These are phyloP conservation scores for Amphiprion clarkii DNA, from an alignment of 2,797 vertebrate genomes.

Conservation along the genomic window DNA sequence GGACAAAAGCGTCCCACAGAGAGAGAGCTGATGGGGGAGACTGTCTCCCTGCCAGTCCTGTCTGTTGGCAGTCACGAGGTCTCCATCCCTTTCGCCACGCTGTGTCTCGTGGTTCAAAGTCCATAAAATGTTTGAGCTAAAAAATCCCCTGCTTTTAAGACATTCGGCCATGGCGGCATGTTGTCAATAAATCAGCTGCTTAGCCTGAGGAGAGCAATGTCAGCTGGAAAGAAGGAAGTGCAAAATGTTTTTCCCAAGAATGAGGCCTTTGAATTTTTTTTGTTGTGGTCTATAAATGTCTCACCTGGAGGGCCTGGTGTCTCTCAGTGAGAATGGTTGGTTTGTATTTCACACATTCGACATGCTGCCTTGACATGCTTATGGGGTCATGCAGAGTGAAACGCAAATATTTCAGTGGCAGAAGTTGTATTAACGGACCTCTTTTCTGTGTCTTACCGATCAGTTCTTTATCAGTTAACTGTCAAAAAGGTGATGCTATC, in stretches of 20 bases:
- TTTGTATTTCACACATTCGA: constrained; percentile 29
- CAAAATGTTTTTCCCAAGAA: constrained; percentile 42
- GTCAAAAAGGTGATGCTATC: constrained; percentile 8
- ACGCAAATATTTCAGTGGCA: constrained; percentile 28
- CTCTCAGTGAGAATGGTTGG: constrained; percentile 21
- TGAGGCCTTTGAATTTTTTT: constrained; percentile 43
- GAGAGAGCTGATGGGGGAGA: constrained; percentile 58
- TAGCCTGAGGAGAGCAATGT: constrained; percentile 53
- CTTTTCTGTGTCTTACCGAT: not conserved
- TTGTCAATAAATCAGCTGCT: constrained; percentile 76
- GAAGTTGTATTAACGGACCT: constrained; percentile 9
- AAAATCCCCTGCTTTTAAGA: constrained; percentile 63
- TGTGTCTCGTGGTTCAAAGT: constrained; percentile 80
- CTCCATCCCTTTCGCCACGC: constrained; percentile 72
- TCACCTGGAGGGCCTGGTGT: constrained; percentile 43
- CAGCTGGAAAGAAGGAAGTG: constrained; percentile 22
- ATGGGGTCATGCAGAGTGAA: constrained; percentile 21
- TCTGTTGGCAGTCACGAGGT: constrained; percentile 80
- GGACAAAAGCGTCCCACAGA: constrained; percentile 81
- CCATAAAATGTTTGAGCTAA: constrained; percentile 64
- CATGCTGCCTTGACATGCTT: not conserved
- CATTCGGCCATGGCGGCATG: constrained; percentile 35
- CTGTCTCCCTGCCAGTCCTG: constrained; percentile 54
- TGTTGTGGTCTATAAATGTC: constrained; percentile 17
- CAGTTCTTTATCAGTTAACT: constrained; percentile 13